Evolutionary conservation across 2,797 vertebrate genomes (phyloP), one percentile per base, ranked within the genome.

Genomic region (Thaleichthys pacificus): DNA sequence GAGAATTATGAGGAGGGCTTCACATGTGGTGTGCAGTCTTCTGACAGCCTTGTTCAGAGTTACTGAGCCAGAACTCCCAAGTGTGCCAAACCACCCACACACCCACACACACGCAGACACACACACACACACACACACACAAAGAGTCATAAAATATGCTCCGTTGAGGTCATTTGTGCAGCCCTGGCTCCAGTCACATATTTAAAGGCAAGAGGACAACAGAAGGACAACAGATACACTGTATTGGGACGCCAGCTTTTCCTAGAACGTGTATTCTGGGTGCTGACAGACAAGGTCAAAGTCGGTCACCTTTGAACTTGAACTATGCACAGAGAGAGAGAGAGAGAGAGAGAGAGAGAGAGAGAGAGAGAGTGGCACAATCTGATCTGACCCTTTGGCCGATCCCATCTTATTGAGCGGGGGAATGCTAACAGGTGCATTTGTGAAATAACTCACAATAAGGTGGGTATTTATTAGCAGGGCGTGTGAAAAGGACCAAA

Each of bases 11-110:
- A 32, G 38, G 51, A 19, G 19, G 66, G 6, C 60, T 30, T 42
- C 24, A 74, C 85, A 89, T 86, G 84, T 89, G 89, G 78, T 15
- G 17, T 61, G 61, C 85, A 88, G 87, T 77, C 72, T 38, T 77
- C 72, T 38, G 67, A 26, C 42, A 47, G 42, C 12, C 42, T 47
- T 47, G 2, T 47, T 47, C 42, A 47, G 49, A 72, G 69, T 69
- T 54, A 38, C 66, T 68, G 72, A 74, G 75, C 74, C 78, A 74
- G 72, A 22, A 51, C 54, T 61, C 38, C 75, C 49, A 38, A 21
- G 17, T n/a, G 54, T 73, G 70, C 70, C 77, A 79, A 84, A 86
- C 47, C 77, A 8, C 60, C 62, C 73, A 74, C 63, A 85, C 72
- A 81, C 66, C 76, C 74, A 72, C 42, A 60, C 56, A 2, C 74